Evolutionary conservation across 2,888 invertebrate genomes (phyloP).

Genomic region (Prenolepis imparis): DNA sequence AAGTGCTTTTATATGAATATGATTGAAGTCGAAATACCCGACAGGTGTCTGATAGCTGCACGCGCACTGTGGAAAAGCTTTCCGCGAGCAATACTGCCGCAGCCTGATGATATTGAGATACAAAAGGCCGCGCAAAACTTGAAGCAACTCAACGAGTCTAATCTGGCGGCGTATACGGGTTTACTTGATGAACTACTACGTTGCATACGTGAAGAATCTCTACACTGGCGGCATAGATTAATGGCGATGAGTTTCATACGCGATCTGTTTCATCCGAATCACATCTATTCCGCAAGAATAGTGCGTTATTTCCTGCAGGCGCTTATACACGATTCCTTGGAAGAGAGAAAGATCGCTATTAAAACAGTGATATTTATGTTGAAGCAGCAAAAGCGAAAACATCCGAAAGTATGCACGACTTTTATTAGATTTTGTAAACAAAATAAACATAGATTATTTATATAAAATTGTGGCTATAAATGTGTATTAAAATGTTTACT

Average conservation of each 20-base stretch:
- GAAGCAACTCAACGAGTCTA: constrained; percentile 85
- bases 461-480: neutral
- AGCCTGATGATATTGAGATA: constrained; percentile 84
- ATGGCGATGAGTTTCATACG: constrained; percentile 92
- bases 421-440: neutral
- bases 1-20: constrained; percentile 89
- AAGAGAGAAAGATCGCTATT: constrained; percentile 91
- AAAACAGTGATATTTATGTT: constrained; percentile 89
- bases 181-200: constrained; percentile 87
- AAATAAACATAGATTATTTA: constrained; percentile 1
- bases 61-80: constrained; percentile 85
- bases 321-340: constrained; percentile 92
- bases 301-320: constrained; percentile 90
- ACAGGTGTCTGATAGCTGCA: constrained; percentile 87
- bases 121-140: constrained; percentile 84
- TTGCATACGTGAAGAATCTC: constrained; percentile 87
- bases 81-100: constrained; percentile 84
- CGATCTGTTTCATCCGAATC: constrained; percentile 91
- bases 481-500: constrained; percentile 31
- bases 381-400: constrained; percentile 91
- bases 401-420: constrained; percentile 81
- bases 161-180: constrained; percentile 87
- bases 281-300: constrained; percentile 89
- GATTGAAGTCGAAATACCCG: constrained; percentile 88
- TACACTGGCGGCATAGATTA: constrained; percentile 94